Evolutionary conservation across 2,113 vertebrate genomes (phyloP).

Genomic region (Tragelaphus strepsiceros): DNA sequence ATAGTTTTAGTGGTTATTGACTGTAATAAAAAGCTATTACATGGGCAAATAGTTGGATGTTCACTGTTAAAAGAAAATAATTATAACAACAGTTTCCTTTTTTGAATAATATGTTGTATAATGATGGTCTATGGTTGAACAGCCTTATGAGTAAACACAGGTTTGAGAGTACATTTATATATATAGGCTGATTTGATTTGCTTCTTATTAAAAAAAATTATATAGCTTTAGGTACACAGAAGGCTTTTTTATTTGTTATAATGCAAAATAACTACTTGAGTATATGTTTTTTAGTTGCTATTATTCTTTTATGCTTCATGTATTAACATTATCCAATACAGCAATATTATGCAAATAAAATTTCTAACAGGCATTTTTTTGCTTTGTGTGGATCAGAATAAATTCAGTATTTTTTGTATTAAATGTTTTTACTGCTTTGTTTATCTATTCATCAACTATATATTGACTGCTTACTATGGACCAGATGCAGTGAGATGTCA

Average conservation of each 20-base stretch:
- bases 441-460: not conserved
- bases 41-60: not conserved
- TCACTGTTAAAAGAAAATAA: conserved; percentile 24
- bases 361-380: not conserved
- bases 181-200: not conserved
- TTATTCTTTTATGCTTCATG: not conserved
- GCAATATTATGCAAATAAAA: not conserved
- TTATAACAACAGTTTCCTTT: not conserved
- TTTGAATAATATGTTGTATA: not conserved
- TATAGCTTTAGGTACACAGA: not conserved
- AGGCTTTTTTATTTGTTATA: not conserved
- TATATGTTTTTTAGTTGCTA: not conserved
- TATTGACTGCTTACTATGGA: not conserved
- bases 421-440: not conserved
- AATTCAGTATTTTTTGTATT: not conserved
- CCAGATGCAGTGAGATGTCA: not conserved
- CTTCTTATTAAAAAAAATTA: not conserved
- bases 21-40: not conserved
- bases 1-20: not conserved
- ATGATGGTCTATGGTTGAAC: not conserved
- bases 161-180: not conserved
- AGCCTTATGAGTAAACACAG: not conserved
- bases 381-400: not conserved
- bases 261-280: not conserved
- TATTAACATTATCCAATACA: not conserved